These are phyloP conservation scores for Carapus acus DNA, from an alignment of 2,797 vertebrate species.

Conservation along the genomic window DNA sequence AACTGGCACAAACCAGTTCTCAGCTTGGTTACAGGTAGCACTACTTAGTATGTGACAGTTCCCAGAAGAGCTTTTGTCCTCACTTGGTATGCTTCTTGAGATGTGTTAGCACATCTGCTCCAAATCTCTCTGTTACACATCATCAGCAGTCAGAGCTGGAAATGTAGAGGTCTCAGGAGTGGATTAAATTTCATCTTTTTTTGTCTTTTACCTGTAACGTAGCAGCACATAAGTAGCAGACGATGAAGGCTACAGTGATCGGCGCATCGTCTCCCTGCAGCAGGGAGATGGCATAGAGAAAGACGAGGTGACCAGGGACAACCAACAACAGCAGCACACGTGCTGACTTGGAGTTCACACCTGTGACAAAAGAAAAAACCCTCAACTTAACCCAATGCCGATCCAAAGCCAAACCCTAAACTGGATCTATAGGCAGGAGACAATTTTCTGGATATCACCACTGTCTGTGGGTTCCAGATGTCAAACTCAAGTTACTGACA, in stretches of 20 bases:
- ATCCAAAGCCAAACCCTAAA: too few relatives aligned
- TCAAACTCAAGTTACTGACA: too few relatives aligned
- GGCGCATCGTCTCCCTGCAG: conserved; percentile 80
- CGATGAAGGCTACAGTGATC: conserved; percentile 73
- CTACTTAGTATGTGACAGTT: conserved; percentile 19
- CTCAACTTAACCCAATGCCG: too few relatives aligned
- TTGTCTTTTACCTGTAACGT: conserved; percentile 79
- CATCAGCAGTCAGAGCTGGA: too few relatives aligned
- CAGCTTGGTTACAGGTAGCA: conserved; percentile 30
- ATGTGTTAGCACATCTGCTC: neutral
- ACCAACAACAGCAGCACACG: conserved; percentile 88
- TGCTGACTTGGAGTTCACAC: conserved; percentile 88
- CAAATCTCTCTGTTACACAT: neutral
- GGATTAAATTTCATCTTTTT: neutral
- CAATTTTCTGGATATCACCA: too few relatives aligned
- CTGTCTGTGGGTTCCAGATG: too few relatives aligned
- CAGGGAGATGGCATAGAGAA: conserved; percentile 84
- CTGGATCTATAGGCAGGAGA: too few relatives aligned
- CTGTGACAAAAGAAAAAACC: conserved; percentile 56
- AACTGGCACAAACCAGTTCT: conserved; percentile 33
- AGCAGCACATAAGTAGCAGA: conserved; percentile 82
- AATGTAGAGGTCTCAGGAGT: neutral
- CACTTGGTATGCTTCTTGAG: conserved; percentile 15
- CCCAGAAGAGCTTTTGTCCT: conserved; percentile 4
- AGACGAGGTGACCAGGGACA: conserved; percentile 86